Evolutionary conservation across 2,113 vertebrate species (phyloP), one percentile per base, ranked within the genome.

Genomic region (Nothocercus julius): DNA sequence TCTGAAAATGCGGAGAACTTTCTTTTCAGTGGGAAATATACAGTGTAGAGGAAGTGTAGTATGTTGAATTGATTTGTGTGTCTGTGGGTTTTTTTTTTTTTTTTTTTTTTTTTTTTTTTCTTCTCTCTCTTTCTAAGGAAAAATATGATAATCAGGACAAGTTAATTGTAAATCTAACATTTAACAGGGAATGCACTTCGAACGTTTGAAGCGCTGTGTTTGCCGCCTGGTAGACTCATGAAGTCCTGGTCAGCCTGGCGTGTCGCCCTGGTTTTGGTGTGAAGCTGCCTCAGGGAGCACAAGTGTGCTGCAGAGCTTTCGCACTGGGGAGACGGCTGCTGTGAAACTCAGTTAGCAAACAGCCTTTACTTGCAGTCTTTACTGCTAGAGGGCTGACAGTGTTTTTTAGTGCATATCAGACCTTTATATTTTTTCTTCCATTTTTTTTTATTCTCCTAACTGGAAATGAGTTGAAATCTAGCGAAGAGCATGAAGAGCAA

Each of bases 261-360:
- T 38, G 32, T 58, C 19, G 32, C 56, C 44, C 62, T 81, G 47
- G 27, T 20, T 56, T 82, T 82, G 10, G 13, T 22, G 3, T n/a
- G 68, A 16, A 44, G 42, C 24, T 68, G 28, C 63, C 63, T 44
- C 32, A 32, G 4, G 18, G 28, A 7, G 24, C 49, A 45, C 7
- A 21, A 62, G 45, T 16, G 5, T 14, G 10, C 54, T n/a, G 17
- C 18, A 2, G 13, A 11, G 40, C 7, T 49, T 42, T 64, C 11
- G 4, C 1, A 36, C 10, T 3, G 4, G 45, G 27, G 28, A 3
- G 1, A 56, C 13, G 54, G 30, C 20, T 28, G 47, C 40, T 28
- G 34, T 64, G 32, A 38, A 15, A 9, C 49, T 86, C 53, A 17
- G 15, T 5, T 0, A 66, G 42, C 17, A 40, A 21, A 21, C 4